These are phyloP conservation scores for Syngnathus acus DNA, from an alignment of 2,797 vertebrate genomes.

Conservation along the genomic window DNA sequence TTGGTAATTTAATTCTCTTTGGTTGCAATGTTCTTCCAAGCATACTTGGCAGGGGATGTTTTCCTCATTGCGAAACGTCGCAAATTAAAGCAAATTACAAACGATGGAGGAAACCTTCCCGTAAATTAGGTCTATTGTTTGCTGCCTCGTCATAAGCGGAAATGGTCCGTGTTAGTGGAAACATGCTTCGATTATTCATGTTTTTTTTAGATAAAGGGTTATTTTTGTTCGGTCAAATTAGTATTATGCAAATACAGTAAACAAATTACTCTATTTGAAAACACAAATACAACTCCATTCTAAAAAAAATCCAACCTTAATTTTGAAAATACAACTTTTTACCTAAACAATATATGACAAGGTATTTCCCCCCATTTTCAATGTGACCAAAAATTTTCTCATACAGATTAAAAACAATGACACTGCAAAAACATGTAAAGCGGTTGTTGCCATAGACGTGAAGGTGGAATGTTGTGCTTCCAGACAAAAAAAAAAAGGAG, in stretches of 20 bases:
- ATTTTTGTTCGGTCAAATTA: too few species aligned
- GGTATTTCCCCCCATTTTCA: too few species aligned
- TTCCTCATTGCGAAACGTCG: neutral
- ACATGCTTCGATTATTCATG: neutral
- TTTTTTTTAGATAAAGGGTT: too few species aligned
- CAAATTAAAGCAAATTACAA: neutral
- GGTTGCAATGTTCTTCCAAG: neutral
- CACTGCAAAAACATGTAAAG: neutral
- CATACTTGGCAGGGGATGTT: neutral
- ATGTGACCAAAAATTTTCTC: too few species aligned
- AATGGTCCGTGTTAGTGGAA: neutral
- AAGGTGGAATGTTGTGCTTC: slow-evolving; percentile 53
- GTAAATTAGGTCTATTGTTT: neutral
- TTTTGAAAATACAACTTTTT: too few species aligned
- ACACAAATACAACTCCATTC: too few species aligned
- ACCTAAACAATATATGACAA: too few species aligned
- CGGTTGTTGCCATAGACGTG: neutral
- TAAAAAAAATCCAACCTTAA: too few species aligned
- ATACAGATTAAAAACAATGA: neutral
- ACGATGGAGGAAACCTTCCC: neutral
- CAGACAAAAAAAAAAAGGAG: slow-evolving; percentile 16
- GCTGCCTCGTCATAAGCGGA: neutral
- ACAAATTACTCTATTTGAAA: too few species aligned
- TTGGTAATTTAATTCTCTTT: neutral
- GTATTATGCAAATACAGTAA: too few species aligned